Percentiles rank a stretch among this genome's conserved stretches.
Evolutionary conservation across 1,140 invertebrate genomes (phyloP).

Genomic region (Drosophila repletoides): DNA sequence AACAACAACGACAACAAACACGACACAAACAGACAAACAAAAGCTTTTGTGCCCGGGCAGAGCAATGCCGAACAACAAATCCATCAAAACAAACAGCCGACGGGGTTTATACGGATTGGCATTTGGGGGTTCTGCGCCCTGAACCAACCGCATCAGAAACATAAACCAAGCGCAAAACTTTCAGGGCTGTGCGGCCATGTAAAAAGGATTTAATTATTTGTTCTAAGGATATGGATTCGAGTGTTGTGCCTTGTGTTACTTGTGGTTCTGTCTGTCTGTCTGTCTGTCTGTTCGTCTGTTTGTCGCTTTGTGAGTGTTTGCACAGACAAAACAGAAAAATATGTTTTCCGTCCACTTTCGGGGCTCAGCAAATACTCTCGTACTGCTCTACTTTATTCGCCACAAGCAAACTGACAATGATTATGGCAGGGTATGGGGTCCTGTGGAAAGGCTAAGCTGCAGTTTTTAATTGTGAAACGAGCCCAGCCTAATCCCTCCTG

Average conservation of each 20-base stretch:
- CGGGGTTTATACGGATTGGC: conserved; percentile 55
- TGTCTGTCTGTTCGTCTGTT: conserved; percentile 6
- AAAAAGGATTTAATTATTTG: conserved; percentile 82
- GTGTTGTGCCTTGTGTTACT: conserved; percentile 12
- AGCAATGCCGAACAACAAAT: conserved; percentile 58
- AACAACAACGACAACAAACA: conserved; percentile 57
- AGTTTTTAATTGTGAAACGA: conserved; percentile 45
- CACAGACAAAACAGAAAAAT: conserved; percentile 62
- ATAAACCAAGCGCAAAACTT: conserved; percentile 43
- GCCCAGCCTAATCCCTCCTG: conserved; percentile 17
- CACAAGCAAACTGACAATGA: conserved; percentile 17
- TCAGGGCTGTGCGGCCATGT: conserved; percentile 57
- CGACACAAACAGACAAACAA: conserved; percentile 76
- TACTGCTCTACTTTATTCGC: background rate
- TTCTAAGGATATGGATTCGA: conserved; percentile 68
- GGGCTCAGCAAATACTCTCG: conserved; percentile 46
- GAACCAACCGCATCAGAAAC: conserved; percentile 18
- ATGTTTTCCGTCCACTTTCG: conserved; percentile 71
- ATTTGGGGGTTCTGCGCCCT: conserved; percentile 24
- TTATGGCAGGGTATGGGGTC: conserved; percentile 28
- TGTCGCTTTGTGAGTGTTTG: conserved; percentile 53
- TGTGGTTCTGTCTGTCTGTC: conserved; percentile 15
- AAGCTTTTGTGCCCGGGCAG: conserved; percentile 54
- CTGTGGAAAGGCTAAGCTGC: conserved; percentile 29
- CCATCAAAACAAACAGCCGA: conserved; percentile 78